Evolutionary conservation across 2,888 invertebrate genomes (phyloP), one percentile per base, ranked within the genome.

Genomic region (Drosophila vallismaia): DNA sequence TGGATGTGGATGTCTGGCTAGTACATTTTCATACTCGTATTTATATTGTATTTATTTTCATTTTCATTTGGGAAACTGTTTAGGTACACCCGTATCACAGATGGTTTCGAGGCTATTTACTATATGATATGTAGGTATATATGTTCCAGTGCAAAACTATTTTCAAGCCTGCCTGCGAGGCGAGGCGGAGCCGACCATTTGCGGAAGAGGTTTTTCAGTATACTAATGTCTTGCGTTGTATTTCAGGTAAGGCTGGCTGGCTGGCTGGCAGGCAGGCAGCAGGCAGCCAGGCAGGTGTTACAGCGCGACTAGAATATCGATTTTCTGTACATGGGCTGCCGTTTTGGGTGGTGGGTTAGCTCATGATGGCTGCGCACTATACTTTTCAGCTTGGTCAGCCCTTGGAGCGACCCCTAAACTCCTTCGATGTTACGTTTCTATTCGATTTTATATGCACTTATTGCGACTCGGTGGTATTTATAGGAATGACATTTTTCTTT

Each of bases 261-360:
- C 40, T 9, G 46, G 48, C 49, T 14, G 29, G 42, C 44, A 29
- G 59, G 28, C 60, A 60, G n/a, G 46, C 19, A 19, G 38, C 50
- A 64, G 51, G 50, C 36, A 42, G 19, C 19, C 19, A n/a, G 31
- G 51, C 45, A 38, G 33, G 51, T 54, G 72, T 68, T 56, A 72
- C 44, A 73, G 73, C 68, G 73, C 68, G 73, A 73, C 73, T 73
- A 72, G 73, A 73, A 73, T 73, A 68, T 70, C 70, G 70, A 70
- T 70, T 82, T 79, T 85, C 74, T 85, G 74, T 74, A 74, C 53
- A 57, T 82, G 77, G 79, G 75, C 64, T 71, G 74, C 45, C 52
- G 28, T 66, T 67, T 71, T 71, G 74, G 75, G 74, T 74, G 75
- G 82, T 66, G 63, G 52, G 68, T 67, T 50, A 52, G 44, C 49